Percentiles rank a stretch among this genome's conserved stretches.
phyloP scores from a whole-genome alignment of 1,140 invertebrate species.

The Brachionus sp. region DNA sequence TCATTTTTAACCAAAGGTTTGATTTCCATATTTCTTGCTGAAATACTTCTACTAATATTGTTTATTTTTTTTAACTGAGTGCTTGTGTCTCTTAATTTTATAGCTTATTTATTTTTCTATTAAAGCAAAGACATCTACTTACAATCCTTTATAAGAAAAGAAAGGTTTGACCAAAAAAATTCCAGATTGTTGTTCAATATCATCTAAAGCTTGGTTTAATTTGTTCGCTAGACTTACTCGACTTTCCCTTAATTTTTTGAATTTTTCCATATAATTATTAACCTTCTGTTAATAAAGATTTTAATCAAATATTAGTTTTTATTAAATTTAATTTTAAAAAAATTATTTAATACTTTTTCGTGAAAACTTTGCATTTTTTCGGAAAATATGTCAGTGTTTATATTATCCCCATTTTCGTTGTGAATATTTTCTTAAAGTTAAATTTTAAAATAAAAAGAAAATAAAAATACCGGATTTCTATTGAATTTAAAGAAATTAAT shows the following conservation, averaged over 20 bases:
- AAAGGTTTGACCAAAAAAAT: slow-evolving; percentile 59
- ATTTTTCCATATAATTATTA: slow-evolving; percentile 53
- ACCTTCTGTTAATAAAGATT: slow-evolving; percentile 50
- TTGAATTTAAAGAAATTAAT: slow-evolving; percentile 4
- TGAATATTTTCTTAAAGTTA: slow-evolving; percentile 19
- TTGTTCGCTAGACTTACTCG: slow-evolving; percentile 52
- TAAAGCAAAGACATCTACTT: slow-evolving; percentile 4
- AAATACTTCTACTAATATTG: not conserved
- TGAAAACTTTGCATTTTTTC: not conserved
- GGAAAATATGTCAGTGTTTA: not conserved
- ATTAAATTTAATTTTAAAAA: not conserved
- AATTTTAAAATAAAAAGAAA: not conserved
- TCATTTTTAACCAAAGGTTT: not conserved
- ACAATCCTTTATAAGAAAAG: slow-evolving; percentile 57
- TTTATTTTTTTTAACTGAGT: not conserved
- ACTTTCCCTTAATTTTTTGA: slow-evolving; percentile 53
- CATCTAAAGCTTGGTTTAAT: slow-evolving; percentile 54
- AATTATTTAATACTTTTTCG: not conserved
- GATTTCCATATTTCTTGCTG: not conserved
- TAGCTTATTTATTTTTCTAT: not conserved
- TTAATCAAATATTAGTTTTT: not conserved
- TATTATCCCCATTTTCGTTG: not conserved
- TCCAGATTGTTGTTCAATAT: slow-evolving; percentile 56
- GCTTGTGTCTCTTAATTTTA: slow-evolving; percentile 14
- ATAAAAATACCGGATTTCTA: slow-evolving; percentile 1